Evolutionary conservation across 2,113 vertebrate genomes (phyloP).

Genomic region (Caranx melampygus): DNA sequence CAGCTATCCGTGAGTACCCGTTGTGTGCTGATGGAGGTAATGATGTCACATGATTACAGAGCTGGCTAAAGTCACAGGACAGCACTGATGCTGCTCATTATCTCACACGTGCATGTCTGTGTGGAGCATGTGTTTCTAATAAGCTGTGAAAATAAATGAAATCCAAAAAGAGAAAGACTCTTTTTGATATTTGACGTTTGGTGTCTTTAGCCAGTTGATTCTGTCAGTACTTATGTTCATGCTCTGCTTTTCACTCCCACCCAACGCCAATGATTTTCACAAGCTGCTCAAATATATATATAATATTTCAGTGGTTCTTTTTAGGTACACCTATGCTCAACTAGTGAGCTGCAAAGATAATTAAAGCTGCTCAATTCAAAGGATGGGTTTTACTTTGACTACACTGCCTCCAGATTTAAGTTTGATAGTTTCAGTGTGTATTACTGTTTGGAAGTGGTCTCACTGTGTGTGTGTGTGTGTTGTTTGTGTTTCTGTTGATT

Average conservation of each 20-base stretch:
- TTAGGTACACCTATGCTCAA: slow-evolving; percentile 3
- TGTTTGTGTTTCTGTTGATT: neutral
- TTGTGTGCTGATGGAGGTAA: slow-evolving; percentile 33
- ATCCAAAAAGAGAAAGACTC: neutral
- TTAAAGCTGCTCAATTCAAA: slow-evolving; percentile 23
- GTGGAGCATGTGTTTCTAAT: neutral
- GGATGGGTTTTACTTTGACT: neutral
- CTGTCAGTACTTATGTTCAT: slow-evolving; percentile 10
- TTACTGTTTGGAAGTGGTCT: neutral
- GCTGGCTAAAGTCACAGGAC: slow-evolving; percentile 76
- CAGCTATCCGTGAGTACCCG: slow-evolving; percentile 59
- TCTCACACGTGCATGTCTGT: slow-evolving; percentile 51
- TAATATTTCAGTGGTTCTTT: slow-evolving; percentile 25
- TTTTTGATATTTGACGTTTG: neutral
- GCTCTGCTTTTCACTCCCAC: slow-evolving; percentile 21
- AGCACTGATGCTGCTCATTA: slow-evolving; percentile 63
- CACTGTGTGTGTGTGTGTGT: slow-evolving; percentile 3
- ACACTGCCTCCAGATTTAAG: neutral
- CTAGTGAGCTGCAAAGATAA: slow-evolving; percentile 22
- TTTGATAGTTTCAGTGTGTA: neutral
- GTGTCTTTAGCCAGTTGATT: neutral
- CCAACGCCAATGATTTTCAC: slow-evolving; percentile 44
- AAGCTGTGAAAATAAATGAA: neutral
- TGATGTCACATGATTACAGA: slow-evolving; percentile 70
- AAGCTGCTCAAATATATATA: slow-evolving; percentile 29